These are phyloP conservation scores for Lasaia peninsularis DNA, from an alignment of 1,140 invertebrate species.

Conservation along the genomic window DNA sequence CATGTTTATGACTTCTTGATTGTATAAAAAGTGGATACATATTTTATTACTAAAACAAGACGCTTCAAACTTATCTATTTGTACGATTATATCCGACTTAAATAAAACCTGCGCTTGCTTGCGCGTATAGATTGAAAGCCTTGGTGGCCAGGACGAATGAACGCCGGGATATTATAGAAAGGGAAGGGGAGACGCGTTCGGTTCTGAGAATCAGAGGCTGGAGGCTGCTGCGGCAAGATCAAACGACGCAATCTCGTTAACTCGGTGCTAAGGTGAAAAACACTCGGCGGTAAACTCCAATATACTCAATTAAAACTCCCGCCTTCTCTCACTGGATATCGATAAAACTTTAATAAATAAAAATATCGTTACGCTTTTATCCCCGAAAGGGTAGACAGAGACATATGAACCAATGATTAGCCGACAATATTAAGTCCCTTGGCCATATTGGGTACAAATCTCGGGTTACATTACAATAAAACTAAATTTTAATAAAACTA, in stretches of 20 bases:
- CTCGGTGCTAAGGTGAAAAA: conserved; percentile 57
- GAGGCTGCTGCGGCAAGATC: conserved; percentile 63
- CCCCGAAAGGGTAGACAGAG: no score
- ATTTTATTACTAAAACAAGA: no score
- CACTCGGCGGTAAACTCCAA: conserved; percentile 24
- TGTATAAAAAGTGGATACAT: no score
- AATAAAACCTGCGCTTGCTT: background rate
- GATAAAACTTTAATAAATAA: conserved; percentile 8
- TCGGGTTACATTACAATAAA: no score
- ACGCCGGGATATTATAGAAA: conserved; percentile 27
- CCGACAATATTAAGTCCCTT: no score
- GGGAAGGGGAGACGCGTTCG: conserved; percentile 32
- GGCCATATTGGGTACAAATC: no score
- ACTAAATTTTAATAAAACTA: no score
- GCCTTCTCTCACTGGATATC: conserved; percentile 11
- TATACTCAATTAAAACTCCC: conserved; percentile 49
- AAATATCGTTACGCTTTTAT: no score
- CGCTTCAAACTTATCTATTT: no score
- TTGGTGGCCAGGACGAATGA: conserved; percentile 14
- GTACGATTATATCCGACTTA: no score
- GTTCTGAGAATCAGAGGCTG: conserved; percentile 59
- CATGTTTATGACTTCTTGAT: no score
- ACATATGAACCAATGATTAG: no score
- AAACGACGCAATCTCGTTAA: conserved; percentile 64
- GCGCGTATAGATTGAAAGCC: conserved; percentile 1